Evolutionary conservation across 2,888 invertebrate species (phyloP), one percentile per base, ranked within the genome.

Genomic region (Phengaris alcon): DNA sequence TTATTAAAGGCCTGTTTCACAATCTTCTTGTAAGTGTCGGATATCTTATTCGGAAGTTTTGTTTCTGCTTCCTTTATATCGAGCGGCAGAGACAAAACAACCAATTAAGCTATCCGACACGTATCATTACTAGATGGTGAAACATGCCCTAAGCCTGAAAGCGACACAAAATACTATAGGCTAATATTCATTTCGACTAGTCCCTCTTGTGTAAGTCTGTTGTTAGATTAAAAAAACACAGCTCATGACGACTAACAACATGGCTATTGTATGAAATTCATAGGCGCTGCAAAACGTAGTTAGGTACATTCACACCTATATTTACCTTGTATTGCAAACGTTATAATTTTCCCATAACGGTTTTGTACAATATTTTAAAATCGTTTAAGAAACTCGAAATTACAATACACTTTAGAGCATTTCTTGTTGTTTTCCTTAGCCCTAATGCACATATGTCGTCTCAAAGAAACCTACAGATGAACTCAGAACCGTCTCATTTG

Each of bases 211-310:
- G 4, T 68, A 44, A 5, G 51, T 64, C n/a, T 52, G 64, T 8
- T 68, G 64, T 57, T 55, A 35, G 7, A n/a, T 59, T 51, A 51
- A 74, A 74, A 68, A 52, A 75, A n/a, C 46, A 9, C 68, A n/a
- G 75, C 48, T 10, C 55, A 15, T 46, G 69, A 81, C 81, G 82
- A 85, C 81, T 86, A 86, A 80, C 83, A 83, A 83, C 83, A 82
- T 76, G 12, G 76, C 81, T 79, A 81, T 81, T 81, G 81, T 81
- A 75, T 82, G 81, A 81, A 87, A 85, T 84, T 84, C 83, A 80
- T 84, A 83, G 83, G 82, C 81, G 82, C 80, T 80, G 84, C 85
- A 86, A 86, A 89, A 89, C 88, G 88, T 87, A 0, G 22, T 0
- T 22, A 22, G 22, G 86, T 82, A 84, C 84, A 84, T 87, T 88